Evolutionary conservation across 2,888 invertebrate species (phyloP), one percentile per base, ranked within the genome.

Genomic region (Eucera pruinosa): DNA sequence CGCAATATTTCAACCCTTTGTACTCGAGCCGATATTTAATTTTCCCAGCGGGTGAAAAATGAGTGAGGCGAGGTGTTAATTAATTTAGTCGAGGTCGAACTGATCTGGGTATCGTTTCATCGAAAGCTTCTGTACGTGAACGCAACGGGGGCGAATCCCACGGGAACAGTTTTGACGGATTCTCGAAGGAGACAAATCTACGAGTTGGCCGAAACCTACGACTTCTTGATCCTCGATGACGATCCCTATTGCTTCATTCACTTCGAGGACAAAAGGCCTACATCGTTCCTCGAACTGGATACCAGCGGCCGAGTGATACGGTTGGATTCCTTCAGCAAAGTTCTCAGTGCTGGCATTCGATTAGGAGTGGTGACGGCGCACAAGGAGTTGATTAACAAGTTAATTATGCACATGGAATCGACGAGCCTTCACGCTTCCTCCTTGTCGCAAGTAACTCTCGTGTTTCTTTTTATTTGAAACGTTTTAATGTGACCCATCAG

Each of bases 181-280:
- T 93, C 94, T 7, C 93, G 97, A 68, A 94, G 95, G 76, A 91
- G 93, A 66, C 93, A 94, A 90, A 94, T 97, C 30, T 97, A 97
- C 88, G 93, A 94, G 81, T 93, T 97, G 60, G 96, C 96, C 23
- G 95, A 95, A 88, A 93, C 94, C 89, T 96, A 95, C 89, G 95
- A 97, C 90, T 94, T 97, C 27, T 84, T 97, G 7, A 96, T 97
- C 60, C 77, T 97, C 2, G 97, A 97, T 89, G 97, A 97, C 85
- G 97, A 97, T 88, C 95, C 97, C 0, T 97, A 97, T 86, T 96
- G 94, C 91, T 96, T 96, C 87, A 91, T 97, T 78, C 95, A 96
- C 89, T 97, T 96, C 90, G 89, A 94, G 83, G 93, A 94, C 93
- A 88, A 93, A 39, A 92, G 92, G 45, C 93, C 95, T 0, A 93